phyloP scores from a whole-genome alignment of 2,888 invertebrate genomes.

The Erpobdella octoculata region DNA sequence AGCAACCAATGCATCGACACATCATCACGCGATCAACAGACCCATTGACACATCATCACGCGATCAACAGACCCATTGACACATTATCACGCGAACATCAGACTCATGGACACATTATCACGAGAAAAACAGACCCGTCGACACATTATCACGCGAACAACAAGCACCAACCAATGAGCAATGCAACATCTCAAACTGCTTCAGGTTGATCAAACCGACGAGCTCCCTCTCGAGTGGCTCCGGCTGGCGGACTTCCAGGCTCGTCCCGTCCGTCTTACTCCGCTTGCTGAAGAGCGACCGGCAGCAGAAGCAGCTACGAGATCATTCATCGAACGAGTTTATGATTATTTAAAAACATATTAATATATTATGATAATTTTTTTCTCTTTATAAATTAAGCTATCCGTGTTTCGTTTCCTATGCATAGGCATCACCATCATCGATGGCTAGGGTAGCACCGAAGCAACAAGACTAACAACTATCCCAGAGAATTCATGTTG shows the following conservation, averaged over 20 bases:
- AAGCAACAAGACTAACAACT: too few species aligned
- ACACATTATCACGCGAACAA: too few species aligned
- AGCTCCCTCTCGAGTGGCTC: slow-evolving; percentile 10
- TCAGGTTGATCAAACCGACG: not conserved
- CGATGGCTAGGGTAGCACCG: too few species aligned
- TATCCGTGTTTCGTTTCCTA: not conserved
- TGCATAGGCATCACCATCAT: not conserved
- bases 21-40: too few species aligned
- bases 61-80: not conserved
- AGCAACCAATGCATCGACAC: not conserved
- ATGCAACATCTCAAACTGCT: slow-evolving; percentile 26
- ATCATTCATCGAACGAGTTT: too few species aligned
- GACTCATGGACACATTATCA: not conserved
- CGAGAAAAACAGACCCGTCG: not conserved
- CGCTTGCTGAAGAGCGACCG: not conserved
- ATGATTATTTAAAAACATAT: not conserved
- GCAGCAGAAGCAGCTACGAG: not conserved
- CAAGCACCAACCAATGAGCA: slow-evolving; percentile 17
- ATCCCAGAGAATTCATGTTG: too few species aligned
- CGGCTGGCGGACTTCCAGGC: not conserved
- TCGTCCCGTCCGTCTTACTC: not conserved
- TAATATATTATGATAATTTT: not conserved
- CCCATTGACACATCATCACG: not conserved
- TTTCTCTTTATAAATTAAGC: not conserved
- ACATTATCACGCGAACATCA: too few species aligned